Conservation (phyloP, 2,888 invertebrate genomes). For the Polylopha cassiicola region DNA sequence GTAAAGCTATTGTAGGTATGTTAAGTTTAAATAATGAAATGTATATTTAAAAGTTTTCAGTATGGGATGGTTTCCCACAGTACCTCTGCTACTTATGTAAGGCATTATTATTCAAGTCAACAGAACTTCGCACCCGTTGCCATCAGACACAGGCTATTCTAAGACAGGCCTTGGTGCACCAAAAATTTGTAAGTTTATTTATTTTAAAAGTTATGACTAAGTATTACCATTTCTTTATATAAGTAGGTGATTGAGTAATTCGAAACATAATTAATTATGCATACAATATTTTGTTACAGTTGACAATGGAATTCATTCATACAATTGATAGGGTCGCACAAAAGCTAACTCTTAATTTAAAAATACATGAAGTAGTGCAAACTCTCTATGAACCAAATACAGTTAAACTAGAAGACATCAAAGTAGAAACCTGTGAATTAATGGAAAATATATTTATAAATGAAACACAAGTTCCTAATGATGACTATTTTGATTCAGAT, state of each 20-base stretch:
- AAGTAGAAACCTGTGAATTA: slow-evolving; percentile 12
- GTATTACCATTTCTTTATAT: too few relatives aligned
- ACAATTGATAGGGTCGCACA: slow-evolving; percentile 12
- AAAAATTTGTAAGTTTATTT: neutral
- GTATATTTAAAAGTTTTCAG: too few relatives aligned
- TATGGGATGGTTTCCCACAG: neutral
- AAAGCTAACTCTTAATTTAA: slow-evolving; percentile 8
- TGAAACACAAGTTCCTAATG: slow-evolving; percentile 5
- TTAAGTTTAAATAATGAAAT: too few relatives aligned
- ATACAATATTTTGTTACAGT: neutral
- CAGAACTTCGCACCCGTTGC: neutral
- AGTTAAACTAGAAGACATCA: slow-evolving; percentile 6
- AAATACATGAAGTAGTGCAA: neutral
- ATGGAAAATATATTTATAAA: slow-evolving; percentile 13
- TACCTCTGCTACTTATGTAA: neutral
- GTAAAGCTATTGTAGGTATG: too few relatives aligned
- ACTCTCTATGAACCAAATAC: too few relatives aligned
- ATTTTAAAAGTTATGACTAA: neutral
- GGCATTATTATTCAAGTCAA: neutral
- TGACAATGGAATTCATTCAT: slow-evolving; percentile 6
- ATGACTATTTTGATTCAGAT: neutral
- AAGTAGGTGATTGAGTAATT: too few relatives aligned
- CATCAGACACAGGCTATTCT: slow-evolving; percentile 1
- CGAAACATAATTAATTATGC: too few relatives aligned
- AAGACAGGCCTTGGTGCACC: neutral